Evolutionary conservation across 2,797 vertebrate genomes (phyloP).

Genomic region (Cichlasoma orientale): DNA sequence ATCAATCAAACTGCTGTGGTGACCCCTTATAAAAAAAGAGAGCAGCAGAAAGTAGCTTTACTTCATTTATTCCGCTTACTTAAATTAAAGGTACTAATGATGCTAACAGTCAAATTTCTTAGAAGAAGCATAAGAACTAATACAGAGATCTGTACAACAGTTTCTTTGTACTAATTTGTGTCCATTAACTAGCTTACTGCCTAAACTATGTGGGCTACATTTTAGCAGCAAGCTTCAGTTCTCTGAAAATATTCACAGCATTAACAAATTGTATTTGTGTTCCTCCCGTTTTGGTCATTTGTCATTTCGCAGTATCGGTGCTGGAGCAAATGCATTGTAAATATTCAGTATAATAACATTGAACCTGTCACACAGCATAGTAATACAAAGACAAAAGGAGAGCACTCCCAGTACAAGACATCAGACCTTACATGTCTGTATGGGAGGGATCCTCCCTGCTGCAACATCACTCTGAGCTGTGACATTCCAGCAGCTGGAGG

Average conservation of each 20-base stretch:
- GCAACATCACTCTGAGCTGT: conserved; percentile 41
- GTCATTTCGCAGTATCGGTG: neutral
- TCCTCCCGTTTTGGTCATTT: neutral
- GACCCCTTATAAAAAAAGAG: neutral
- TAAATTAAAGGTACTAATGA: neutral
- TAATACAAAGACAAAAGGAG: neutral
- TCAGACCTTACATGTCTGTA: conserved; percentile 1
- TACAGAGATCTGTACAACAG: neutral
- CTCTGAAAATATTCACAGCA: neutral
- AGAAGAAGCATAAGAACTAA: neutral
- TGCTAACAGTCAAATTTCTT: neutral
- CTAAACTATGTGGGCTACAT: neutral
- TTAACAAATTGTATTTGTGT: neutral
- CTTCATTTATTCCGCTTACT: too few relatives aligned
- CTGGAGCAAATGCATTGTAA: neutral
- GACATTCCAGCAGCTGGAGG: conserved; percentile 56
- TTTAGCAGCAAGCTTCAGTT: neutral
- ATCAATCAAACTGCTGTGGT: neutral
- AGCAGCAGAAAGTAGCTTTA: neutral
- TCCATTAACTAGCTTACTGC: neutral
- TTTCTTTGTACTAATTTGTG: too few relatives aligned
- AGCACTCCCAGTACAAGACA: neutral
- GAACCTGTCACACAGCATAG: neutral
- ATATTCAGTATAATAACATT: neutral
- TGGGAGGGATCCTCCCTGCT: conserved; percentile 13